phyloP scores from a whole-genome alignment of 1,140 invertebrate genomes.

The Tetramorium parvispinum region DNA sequence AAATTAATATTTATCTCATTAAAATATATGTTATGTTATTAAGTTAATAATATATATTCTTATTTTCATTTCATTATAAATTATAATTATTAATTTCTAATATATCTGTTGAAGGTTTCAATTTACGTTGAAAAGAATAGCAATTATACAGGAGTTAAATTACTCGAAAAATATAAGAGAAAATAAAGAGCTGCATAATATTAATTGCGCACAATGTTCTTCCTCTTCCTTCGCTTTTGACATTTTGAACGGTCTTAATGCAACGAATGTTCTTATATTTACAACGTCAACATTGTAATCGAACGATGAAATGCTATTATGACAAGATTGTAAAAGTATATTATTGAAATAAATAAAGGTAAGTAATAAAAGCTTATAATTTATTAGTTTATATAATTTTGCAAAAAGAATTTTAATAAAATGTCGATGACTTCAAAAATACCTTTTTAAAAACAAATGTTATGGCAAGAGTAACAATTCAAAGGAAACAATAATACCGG shows the following conservation, averaged over 20 bases:
- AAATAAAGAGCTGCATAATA: background rate
- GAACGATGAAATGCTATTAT: background rate
- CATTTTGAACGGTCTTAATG: background rate
- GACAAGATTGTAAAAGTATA: background rate
- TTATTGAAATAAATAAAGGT: background rate
- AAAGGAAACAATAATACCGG: slow-evolving; percentile 5
- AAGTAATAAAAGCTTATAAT: too few species aligned
- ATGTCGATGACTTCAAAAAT: background rate
- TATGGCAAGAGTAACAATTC: background rate
- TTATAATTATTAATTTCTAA: background rate
- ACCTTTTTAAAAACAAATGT: background rate
- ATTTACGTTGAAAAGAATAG: background rate
- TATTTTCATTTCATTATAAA: too few species aligned
- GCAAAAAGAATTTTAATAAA: background rate
- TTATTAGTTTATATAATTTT: too few species aligned
- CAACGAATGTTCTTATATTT: background rate
- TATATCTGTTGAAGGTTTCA: background rate
- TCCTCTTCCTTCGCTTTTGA: background rate
- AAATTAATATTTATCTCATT: too few species aligned
- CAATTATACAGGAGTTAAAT: background rate
- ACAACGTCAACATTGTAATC: background rate
- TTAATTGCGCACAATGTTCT: background rate
- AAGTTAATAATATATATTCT: too few species aligned
- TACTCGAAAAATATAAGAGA: background rate
- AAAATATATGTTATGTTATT: too few species aligned